Conservation (phyloP, 2,888 invertebrate genomes). For the Synergus japonicus region DNA sequence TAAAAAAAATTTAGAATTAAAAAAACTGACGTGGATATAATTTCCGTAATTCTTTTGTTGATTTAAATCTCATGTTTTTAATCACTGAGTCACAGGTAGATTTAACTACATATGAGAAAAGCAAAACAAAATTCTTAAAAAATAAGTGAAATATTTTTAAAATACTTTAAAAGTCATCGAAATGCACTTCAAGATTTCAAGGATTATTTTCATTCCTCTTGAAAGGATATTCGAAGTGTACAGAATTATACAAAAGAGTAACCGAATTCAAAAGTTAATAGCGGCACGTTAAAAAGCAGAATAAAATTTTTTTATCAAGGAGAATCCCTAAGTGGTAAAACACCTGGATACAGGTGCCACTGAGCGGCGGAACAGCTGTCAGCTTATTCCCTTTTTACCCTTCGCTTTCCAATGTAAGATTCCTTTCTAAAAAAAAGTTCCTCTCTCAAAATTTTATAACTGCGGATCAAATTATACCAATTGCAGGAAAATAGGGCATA, state of each 20-base stretch:
- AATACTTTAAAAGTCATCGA: not conserved
- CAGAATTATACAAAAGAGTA: conserved; percentile 13
- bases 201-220: not conserved
- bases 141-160: not conserved
- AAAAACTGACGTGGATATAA: not conserved
- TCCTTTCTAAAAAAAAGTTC: conserved; percentile 43
- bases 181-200: not conserved
- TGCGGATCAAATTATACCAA: conserved; percentile 47
- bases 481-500: not conserved
- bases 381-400: conserved; percentile 48
- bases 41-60: conserved; percentile 19
- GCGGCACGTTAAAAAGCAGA: not conserved
- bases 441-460: conserved; percentile 50
- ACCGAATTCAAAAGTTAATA: not conserved
- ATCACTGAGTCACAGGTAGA: conserved; percentile 1
- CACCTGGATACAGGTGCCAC: conserved; percentile 73
- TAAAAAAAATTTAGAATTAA: conserved; percentile 31
- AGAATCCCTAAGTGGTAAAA: conserved; percentile 38
- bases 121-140: not conserved
- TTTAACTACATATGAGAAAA: not conserved
- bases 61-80: conserved; percentile 16
- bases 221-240: not conserved
- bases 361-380: conserved; percentile 68
- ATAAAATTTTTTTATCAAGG: not conserved
- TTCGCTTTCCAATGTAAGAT: conserved; percentile 20